phyloP scores from a whole-genome alignment of 2,113 vertebrate genomes.

The Myiopsitta monachus region DNA sequence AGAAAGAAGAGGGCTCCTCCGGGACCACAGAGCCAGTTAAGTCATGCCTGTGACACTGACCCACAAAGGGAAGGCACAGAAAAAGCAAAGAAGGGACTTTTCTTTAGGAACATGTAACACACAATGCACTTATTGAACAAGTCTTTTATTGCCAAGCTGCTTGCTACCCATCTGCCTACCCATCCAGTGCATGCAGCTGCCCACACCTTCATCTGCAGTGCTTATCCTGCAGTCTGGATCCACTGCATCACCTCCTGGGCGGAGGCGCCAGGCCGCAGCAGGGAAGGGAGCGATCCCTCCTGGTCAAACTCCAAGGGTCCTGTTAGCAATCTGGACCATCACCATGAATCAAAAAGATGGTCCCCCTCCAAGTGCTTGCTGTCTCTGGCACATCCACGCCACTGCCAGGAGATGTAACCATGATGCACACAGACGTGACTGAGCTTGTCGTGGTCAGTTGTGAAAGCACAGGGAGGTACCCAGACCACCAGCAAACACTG shows the following conservation, averaged over 20 bases:
- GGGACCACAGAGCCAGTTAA: neutral
- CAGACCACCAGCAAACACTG: neutral
- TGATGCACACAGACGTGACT: rapidly evolving
- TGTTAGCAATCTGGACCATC: neutral
- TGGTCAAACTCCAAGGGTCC: neutral
- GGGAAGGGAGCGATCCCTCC: neutral
- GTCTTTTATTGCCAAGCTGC: neutral
- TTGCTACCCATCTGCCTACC: neutral
- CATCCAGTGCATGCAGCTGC: rapidly evolving
- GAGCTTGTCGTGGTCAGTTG: rapidly evolving
- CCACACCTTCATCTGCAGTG: neutral
- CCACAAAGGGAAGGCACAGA: neutral
- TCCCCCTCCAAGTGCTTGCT: neutral
- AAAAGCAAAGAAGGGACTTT: neutral
- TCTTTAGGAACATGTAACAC: neutral
- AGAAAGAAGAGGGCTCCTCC: neutral
- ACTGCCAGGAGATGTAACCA: rapidly evolving
- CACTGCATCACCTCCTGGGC: neutral
- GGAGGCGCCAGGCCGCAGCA: rapidly evolving
- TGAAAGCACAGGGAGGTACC: neutral
- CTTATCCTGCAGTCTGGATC: neutral
- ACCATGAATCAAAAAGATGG: neutral
- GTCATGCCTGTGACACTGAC: neutral
- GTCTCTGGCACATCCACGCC: rapidly evolving
- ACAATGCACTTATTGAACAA: neutral